These are phyloP conservation scores for Pocillopora meandrina DNA, from an alignment of 92 coral and sea anemone genomes.

Conservation along the genomic window DNA sequence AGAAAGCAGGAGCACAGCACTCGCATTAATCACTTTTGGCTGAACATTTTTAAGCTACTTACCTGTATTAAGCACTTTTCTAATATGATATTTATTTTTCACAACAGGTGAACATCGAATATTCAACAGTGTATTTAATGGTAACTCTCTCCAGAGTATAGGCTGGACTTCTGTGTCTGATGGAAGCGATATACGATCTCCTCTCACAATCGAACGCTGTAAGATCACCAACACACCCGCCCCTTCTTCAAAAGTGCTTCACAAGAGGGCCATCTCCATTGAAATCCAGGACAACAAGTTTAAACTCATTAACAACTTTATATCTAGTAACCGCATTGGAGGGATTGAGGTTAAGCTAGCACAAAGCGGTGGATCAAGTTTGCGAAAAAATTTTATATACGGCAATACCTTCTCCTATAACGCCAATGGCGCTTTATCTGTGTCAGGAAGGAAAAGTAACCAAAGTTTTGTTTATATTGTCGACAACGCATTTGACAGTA, in stretches of 20 bases:
- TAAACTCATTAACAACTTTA: slow-evolving; percentile 40
- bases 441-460: neutral
- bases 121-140: slow-evolving; percentile 28
- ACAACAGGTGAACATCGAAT: slow-evolving; percentile 41
- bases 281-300: slow-evolving; percentile 46
- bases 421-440: slow-evolving; percentile 47
- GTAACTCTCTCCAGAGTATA: slow-evolving; percentile 32
- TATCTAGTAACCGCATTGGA: slow-evolving; percentile 54
- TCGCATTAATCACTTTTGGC: too few relatives aligned
- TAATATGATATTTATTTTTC: neutral
- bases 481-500: slow-evolving; percentile 44
- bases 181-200: slow-evolving; percentile 11
- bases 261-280: slow-evolving; percentile 33
- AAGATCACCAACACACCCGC: slow-evolving; percentile 21
- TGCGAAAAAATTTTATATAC: slow-evolving; percentile 23
- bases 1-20: too few relatives aligned
- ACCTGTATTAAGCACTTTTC: neutral
- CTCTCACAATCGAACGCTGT: slow-evolving; percentile 20
- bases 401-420: slow-evolving; percentile 57
- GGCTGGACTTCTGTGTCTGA: slow-evolving; percentile 34
- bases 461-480: slow-evolving; percentile 20
- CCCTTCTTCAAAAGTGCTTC: neutral
- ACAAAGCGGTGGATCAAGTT: slow-evolving; percentile 40
- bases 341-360: slow-evolving; percentile 36
- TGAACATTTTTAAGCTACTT: slow-evolving; percentile 19